phyloP scores from a whole-genome alignment of 64 coral and sea anemone genomes.

The Stylophora pistillata region DNA sequence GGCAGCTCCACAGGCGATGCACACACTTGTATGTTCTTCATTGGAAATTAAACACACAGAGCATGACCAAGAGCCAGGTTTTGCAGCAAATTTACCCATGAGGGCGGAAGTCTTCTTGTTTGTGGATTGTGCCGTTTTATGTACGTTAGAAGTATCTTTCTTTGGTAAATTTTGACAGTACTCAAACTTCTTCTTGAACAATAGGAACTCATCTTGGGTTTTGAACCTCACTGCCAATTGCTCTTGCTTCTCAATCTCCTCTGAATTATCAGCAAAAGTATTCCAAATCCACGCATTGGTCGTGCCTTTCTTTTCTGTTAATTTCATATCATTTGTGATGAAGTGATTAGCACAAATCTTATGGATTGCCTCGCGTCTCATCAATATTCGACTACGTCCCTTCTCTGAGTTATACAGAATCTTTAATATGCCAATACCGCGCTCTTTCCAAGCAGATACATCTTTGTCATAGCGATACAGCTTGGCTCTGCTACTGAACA shows the following conservation, averaged over 20 bases:
- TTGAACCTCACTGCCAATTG: conserved; percentile 97
- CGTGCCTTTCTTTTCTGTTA: conserved; percentile 67
- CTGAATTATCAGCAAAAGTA: conserved; percentile 80
- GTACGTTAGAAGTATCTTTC: not conserved
- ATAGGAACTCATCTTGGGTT: conserved; percentile 49
- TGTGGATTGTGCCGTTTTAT: not conserved
- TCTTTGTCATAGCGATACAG: conserved; percentile 91
- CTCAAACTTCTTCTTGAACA: conserved; percentile 64
- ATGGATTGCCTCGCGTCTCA: conserved; percentile 92
- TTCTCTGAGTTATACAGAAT: conserved; percentile 61
- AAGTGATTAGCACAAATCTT: conserved; percentile 97
- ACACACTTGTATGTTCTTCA: conserved; percentile 34
- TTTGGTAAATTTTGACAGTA: conserved; percentile 31
- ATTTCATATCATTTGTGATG: conserved; percentile 79
- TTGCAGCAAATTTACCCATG: conserved; percentile 49
- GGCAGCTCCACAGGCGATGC: conserved; percentile 60
- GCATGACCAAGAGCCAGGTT: conserved; percentile 62
- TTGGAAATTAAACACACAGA: conserved; percentile 58
- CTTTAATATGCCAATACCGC: conserved; percentile 86
- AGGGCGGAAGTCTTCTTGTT: not conserved
- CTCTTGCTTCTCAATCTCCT: conserved; percentile 78
- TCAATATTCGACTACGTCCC: conserved; percentile 72
- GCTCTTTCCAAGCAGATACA: conserved; percentile 84
- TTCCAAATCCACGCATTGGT: conserved; percentile 77
- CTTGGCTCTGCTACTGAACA: conserved; percentile 88